Percentiles rank a stretch among this genome's conserved stretches.
Evolutionary conservation across 2,888 invertebrate genomes (phyloP).

Genomic region (Conops quadrifasciatus): DNA sequence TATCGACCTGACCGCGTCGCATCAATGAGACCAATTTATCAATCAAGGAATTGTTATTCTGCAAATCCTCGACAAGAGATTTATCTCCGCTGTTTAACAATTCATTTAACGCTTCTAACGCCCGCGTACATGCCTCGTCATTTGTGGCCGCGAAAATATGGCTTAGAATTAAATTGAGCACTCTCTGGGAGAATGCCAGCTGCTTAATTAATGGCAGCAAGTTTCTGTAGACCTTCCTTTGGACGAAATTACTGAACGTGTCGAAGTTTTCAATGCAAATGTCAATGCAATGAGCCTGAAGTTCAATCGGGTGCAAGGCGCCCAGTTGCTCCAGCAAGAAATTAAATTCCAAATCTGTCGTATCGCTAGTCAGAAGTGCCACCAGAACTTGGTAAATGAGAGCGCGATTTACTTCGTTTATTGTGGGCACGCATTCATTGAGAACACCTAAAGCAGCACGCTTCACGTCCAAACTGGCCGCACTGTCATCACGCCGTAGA

Average conservation of each 20-base stretch:
- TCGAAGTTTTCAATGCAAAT: slow-evolving; percentile 53
- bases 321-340: slow-evolving; percentile 53
- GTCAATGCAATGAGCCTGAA: slow-evolving; percentile 58
- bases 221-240: slow-evolving; percentile 56
- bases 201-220: slow-evolving; percentile 55
- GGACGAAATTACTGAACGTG: slow-evolving; percentile 52
- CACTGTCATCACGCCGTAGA: slow-evolving; percentile 41
- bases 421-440: slow-evolving; percentile 52
- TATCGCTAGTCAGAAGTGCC: slow-evolving; percentile 52
- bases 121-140: slow-evolving; percentile 51
- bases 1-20: slow-evolving; percentile 38
- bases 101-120: slow-evolving; percentile 56
- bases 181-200: slow-evolving; percentile 55
- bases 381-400: slow-evolving; percentile 55
- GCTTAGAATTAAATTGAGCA: slow-evolving; percentile 55
- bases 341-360: slow-evolving; percentile 52
- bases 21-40: slow-evolving; percentile 62
- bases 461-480: slow-evolving; percentile 49
- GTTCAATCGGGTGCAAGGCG: slow-evolving; percentile 56
- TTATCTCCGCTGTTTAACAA: slow-evolving; percentile 51
- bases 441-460: slow-evolving; percentile 52
- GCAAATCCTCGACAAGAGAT: slow-evolving; percentile 63
- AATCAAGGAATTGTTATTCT: slow-evolving; percentile 64
- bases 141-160: slow-evolving; percentile 49
- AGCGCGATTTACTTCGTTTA: slow-evolving; percentile 56